phyloP scores from a whole-genome alignment of 2,888 invertebrate species.

The Calliopum simillimum region DNA sequence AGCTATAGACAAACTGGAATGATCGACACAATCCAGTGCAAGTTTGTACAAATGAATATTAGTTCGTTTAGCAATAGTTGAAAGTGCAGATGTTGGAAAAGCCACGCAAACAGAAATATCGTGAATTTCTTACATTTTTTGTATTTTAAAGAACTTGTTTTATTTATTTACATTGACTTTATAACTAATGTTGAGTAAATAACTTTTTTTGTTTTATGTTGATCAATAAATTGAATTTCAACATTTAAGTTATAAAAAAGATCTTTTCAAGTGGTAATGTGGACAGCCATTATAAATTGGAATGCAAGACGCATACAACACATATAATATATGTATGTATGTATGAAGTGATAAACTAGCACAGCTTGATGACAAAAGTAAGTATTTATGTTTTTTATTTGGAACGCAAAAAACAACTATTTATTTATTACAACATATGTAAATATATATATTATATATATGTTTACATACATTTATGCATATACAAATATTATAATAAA shows the following conservation, averaged over 20 bases:
- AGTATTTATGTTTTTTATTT: neutral
- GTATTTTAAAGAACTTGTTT: neutral
- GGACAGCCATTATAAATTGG: no score
- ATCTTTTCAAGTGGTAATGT: no score
- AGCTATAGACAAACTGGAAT: conserved; percentile 29
- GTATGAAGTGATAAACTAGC: no score
- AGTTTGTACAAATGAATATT: conserved; percentile 16
- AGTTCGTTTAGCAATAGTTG: conserved; percentile 26
- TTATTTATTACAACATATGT: neutral
- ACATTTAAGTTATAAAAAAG: no score
- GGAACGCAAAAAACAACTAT: neutral
- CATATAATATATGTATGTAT: no score
- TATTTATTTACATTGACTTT: neutral
- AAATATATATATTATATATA: neutral
- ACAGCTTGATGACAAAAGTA: no score
- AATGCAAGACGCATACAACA: no score
- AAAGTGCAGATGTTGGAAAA: conserved; percentile 25
- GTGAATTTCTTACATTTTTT: neutral
- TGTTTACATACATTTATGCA: no score
- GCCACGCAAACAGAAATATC: conserved; percentile 1
- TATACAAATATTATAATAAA: no score
- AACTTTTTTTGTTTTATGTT: neutral
- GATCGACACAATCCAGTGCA: conserved; percentile 20
- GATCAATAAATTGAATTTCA: neutral
- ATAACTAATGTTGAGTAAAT: neutral